These are phyloP conservation scores for Drosophila helvetica DNA, from an alignment of 2,888 invertebrate species.

Conservation along the genomic window DNA sequence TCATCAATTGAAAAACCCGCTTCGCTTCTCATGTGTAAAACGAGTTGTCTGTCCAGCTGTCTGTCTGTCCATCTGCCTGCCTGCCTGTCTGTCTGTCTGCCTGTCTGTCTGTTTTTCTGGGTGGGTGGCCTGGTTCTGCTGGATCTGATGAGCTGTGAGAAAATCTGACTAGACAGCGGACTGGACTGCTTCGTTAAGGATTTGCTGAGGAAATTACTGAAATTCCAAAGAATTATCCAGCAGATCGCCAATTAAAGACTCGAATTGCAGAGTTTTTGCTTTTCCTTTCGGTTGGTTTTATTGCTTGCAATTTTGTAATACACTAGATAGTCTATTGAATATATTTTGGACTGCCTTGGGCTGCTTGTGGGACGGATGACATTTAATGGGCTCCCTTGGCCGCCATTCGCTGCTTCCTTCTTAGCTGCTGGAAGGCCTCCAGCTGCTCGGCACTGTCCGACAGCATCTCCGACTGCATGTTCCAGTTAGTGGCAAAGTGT, in stretches of 20 bases:
- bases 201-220: background rate
- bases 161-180: background rate
- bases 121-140: background rate
- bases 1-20: conserved; percentile 47
- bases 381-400: background rate
- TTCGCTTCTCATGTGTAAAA: conserved; percentile 13
- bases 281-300: background rate
- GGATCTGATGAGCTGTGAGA: conserved; percentile 17
- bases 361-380: background rate
- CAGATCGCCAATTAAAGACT: background rate
- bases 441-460: background rate
- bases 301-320: background rate
- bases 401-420: background rate
- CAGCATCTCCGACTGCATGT: too few species aligned
- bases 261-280: background rate
- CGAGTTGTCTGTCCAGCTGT: conserved; percentile 9
- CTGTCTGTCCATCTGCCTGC: background rate
- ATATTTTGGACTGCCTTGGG: background rate
- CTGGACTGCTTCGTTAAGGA: background rate
- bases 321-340: background rate
- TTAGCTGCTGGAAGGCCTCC: background rate
- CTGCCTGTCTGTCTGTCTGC: background rate
- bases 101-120: background rate
- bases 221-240: background rate
- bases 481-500: conserved; percentile 2